Evolutionary conservation across 2,113 vertebrate genomes (phyloP).

Genomic region (Anguilla japonica): DNA sequence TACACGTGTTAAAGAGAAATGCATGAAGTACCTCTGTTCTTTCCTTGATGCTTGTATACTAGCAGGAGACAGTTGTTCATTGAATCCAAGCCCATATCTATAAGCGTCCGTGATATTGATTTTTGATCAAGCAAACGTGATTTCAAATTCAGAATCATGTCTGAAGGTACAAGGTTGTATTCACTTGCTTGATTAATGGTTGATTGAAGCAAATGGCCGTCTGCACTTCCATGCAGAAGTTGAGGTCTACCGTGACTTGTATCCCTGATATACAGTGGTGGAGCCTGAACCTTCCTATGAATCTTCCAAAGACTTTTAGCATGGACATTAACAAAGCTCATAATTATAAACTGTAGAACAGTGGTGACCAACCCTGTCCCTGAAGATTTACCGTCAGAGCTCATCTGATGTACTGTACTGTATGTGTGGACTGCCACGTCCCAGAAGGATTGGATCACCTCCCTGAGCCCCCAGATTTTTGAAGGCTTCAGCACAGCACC

Average conservation of each 20-base stretch:
- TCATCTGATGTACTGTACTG: neutral
- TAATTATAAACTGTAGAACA: no score
- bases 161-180: neutral
- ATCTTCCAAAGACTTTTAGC: neutral
- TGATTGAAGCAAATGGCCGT: neutral
- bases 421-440: neutral
- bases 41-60: no score
- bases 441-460: conserved; percentile 14
- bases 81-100: no score
- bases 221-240: neutral
- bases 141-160: neutral
- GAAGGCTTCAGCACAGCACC: neutral
- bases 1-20: no score
- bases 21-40: no score
- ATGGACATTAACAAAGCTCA: neutral
- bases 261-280: neutral
- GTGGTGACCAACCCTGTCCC: no score
- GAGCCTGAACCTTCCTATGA: neutral
- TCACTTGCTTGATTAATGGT: neutral
- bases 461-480: neutral
- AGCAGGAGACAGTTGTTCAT: no score
- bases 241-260: neutral
- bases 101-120: no score
- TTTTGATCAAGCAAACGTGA: neutral
- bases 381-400: neutral